Evolutionary conservation across 2,113 vertebrate genomes (phyloP).

Genomic region (Echinops telfairi): DNA sequence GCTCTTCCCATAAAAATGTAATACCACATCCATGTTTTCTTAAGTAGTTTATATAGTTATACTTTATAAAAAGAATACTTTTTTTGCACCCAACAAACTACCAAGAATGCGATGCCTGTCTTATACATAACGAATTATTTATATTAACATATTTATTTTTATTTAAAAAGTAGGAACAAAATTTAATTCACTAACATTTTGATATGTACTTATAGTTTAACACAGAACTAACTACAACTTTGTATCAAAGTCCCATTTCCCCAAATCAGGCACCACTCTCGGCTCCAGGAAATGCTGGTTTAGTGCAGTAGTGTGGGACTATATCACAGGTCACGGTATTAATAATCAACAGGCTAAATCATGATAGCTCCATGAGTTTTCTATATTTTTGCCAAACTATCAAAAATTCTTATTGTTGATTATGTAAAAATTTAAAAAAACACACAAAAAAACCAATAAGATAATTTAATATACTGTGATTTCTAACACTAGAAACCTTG

Average conservation of each 20-base stretch:
- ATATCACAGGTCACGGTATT: background rate
- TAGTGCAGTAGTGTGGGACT: background rate
- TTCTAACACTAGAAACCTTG: background rate
- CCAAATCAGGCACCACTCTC: background rate
- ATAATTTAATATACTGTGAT: background rate
- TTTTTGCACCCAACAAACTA: background rate
- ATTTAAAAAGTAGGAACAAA: background rate
- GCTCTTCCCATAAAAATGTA: background rate
- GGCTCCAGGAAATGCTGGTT: background rate
- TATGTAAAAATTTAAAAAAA: slow-evolving; percentile 23
- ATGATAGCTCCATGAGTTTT: background rate
- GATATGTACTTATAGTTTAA: background rate
- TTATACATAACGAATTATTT: background rate
- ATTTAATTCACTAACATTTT: slow-evolving; percentile 24
- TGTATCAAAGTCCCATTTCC: background rate
- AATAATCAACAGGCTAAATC: slow-evolving; percentile 14
- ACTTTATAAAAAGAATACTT: too few species aligned
- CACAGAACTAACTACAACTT: background rate
- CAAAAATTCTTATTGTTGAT: background rate
- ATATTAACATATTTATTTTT: background rate
- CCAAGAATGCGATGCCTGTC: background rate
- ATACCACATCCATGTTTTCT: background rate
- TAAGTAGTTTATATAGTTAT: background rate
- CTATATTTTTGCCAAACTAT: slow-evolving; percentile 11
- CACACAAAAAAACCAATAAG: too few species aligned